Evolutionary conservation across 2,113 vertebrate species (phyloP), one percentile per base, ranked within the genome.

Genomic region (Tricholaema leucomelas): DNA sequence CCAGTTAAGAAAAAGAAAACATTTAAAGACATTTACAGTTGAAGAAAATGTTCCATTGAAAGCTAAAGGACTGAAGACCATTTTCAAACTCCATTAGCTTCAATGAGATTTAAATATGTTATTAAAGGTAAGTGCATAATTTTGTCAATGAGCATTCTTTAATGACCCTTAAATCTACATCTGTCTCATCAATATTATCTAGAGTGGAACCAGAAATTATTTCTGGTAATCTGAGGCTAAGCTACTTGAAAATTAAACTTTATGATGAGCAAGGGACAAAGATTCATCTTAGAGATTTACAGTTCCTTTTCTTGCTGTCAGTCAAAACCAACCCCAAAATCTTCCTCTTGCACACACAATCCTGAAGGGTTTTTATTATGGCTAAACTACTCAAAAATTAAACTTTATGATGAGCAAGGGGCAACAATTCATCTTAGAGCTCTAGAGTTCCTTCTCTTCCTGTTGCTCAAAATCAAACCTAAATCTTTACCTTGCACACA

Each of bases 71-170:
- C 33, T 35, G 8, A 64, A 74, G 58, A 83, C 71, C 9, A 23
- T 64, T 82, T 94, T 78, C 8, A 77, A 95, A 64, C 3, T 9
- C 20, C 38, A 71, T 88, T 91, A 64, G 7, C 72, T 90, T 91
- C 42, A 64, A 50, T 60, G n/a, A 83, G n/a, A 81, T 58, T 71
- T 64, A 83, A 93, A 83, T 77, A 85, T 18, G 55, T 80, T 56
- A 81, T 91, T 88, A 87, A 88, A 92, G 58, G 64, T 66, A 80
- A 85, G 65, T 48, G 55, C 58, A 61, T 76, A 76, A 30, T 81
- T 91, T 81, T 81, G 77, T 72, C 74, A 88, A 58, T 33, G 81
- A 92, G 81, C 81, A 86, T 92, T 83, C 16, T 92, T 92, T 92
- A 93, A 90, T 73, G 90, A 88, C 20, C 48, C 72, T 90, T 87